Conservation (phyloP, 2,888 invertebrate species). For the Ommatoiulus sabulosus region DNA sequence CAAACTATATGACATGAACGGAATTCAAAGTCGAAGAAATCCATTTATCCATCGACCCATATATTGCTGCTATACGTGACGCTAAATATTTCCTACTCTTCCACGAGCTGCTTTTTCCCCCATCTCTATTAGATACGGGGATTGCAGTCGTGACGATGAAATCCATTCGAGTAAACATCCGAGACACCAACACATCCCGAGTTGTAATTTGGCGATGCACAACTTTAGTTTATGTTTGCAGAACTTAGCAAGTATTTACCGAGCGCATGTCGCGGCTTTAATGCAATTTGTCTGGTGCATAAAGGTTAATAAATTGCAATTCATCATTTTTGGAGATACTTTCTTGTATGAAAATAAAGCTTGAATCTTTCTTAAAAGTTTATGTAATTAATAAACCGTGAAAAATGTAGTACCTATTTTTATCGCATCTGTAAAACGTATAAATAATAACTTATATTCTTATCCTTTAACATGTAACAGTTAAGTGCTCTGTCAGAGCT, state of each 20-base stretch:
- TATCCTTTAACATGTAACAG: too few species aligned
- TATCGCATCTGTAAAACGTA: too few species aligned
- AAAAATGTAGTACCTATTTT: too few species aligned
- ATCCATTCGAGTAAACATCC: constrained; percentile 26
- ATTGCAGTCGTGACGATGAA: background rate
- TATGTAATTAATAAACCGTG: too few species aligned
- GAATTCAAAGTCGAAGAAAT: constrained; percentile 42
- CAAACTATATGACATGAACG: constrained; percentile 21
- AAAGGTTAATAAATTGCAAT: background rate
- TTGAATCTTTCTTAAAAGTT: too few species aligned
- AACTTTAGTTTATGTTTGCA: background rate
- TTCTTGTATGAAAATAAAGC: too few species aligned
- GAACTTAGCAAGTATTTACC: too few species aligned
- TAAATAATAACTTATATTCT: too few species aligned
- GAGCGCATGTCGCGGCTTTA: background rate
- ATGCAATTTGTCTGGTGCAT: background rate
- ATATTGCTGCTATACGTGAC: constrained; percentile 3
- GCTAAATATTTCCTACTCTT: background rate
- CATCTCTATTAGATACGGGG: background rate
- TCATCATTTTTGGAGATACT: background rate
- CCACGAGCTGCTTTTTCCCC: background rate
- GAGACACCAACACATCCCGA: background rate
- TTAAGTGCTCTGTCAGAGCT: too few species aligned
- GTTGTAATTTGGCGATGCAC: background rate
- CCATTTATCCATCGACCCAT: constrained; percentile 36